Evolutionary conservation across 2,113 vertebrate genomes (phyloP), one percentile per base, ranked within the genome.

Genomic region (Eulemur rufifrons): DNA sequence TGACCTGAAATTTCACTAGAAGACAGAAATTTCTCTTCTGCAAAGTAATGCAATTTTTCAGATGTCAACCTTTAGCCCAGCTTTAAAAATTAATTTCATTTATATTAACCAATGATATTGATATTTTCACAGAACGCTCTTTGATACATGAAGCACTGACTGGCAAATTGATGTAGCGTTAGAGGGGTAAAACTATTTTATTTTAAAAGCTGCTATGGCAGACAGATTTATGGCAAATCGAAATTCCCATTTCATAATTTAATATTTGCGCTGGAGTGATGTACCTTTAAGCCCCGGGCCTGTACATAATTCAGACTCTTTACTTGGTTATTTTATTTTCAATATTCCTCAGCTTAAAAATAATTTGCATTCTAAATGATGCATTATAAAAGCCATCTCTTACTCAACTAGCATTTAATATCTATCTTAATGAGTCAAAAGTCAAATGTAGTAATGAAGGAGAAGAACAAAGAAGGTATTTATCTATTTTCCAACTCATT

Each of bases 51-150:
- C 98, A 99, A 99, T 99, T 99, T 99, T 99, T 99, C 99, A 99
- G 98, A 98, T 98, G 99, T 99, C 99, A 99, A 99, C 99, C 99
- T 99, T 99, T 99, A 99, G 98, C 98, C 99, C 95, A 98, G 98
- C 98, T 99, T 99, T 99, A 99, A 99, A 99, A 99, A 99, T 99
- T 99, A 99, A 99, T 99, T 99, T 99, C 99, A 99, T 99, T 99
- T 99, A 99, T 99, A 99, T 99, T 99, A 99, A 99, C 99, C 99
- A 99, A 99, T 98, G 98, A 98, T 99, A 99, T 98, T 99, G 99
- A 99, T 99, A 99, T 99, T 99, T 99, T 99, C 98, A 98, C 98
- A 98, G 98, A 98, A 99, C 92, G 76, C 95, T 98, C 97, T 98
- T 99, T 99, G 99, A 99, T 99, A 99, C 98, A 98, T 98, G 98